Base-by-base conservation (phyloP, 2,888 invertebrate species). In the Tillus elongatus region DNA sequence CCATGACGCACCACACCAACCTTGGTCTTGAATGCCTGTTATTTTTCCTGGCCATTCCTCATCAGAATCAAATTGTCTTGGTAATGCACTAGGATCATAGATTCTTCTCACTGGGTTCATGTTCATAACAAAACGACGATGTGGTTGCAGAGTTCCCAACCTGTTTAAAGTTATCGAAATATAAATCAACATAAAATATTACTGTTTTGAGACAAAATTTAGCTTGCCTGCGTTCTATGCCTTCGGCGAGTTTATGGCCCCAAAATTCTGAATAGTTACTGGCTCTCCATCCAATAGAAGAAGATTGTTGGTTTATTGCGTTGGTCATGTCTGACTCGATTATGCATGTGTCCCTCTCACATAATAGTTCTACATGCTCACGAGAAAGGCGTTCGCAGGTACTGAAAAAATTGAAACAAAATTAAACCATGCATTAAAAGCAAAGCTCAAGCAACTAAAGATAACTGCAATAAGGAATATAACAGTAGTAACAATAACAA, bases 1-100 rank as follows among this genome's bases (percentile, higher is more conserved):
- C 95, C 95, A 96, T 2, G 92, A 93, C 0, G 92, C 78, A 1
- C 86, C 93, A 58, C 95, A 69, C 77, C 77, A 78, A 43, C 77
- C 78, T 64, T 85, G 85, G 63, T 85, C 82, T 3, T 72, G 69
- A 3, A 85, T 64, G 0, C 73, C 75, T 0, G 82, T 76, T 34
- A 93, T 81, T 50, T 72, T 74, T 2, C 70, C 69, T 0, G 77
- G 76, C 93, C 93, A 95, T 34, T 74, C 72, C 1, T 67, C 60
- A 9, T 85, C 68, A 0, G 89, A 71, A 59, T 95, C 90, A 61
- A 95, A 96, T 28, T 70, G 56, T 9, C 58, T 58, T 0, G 89
- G 90, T 44, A 89, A 66, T 1, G 59, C 47, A 1, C 67, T 62
- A 1, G 75, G 71, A 47, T 77, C 74, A 61, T 79, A 76, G 37